Percentiles rank a stretch among this genome's conserved stretches.
Conservation (phyloP, 2,797 vertebrate genomes). For the Pseudocheirus occidentalis region DNA sequence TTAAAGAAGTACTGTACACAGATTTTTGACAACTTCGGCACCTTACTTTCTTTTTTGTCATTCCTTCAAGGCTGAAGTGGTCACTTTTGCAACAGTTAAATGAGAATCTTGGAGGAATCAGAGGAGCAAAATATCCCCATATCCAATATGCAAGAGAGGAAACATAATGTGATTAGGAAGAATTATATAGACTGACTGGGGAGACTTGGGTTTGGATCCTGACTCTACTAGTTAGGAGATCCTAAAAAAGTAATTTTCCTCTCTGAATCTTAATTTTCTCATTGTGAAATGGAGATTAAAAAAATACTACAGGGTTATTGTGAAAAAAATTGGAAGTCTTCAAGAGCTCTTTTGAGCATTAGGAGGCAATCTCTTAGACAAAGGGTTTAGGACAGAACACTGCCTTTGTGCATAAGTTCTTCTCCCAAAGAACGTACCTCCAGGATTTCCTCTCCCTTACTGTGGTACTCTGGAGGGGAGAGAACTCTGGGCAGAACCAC, state of each 20-base stretch:
- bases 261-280: not conserved
- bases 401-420: not conserved
- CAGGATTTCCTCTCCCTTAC: not conserved
- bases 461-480: not conserved
- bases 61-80: not conserved
- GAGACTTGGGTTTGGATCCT: not conserved
- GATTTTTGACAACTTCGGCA: not conserved
- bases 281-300: not conserved
- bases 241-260: not conserved
- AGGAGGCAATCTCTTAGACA: not conserved
- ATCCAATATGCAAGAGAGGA: not conserved
- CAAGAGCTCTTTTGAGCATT: not conserved
- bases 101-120: not conserved
- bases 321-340: not conserved
- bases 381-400: not conserved
- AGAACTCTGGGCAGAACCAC: not conserved
- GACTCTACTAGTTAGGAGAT: not conserved
- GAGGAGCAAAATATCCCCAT: not conserved
- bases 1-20: not conserved
- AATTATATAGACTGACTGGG: not conserved
- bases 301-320: not conserved
- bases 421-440: not conserved
- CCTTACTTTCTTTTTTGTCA: not conserved
- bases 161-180: not conserved
- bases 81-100: not conserved